A percentile compares a stretch with the other conserved stretches of the same genome.
phyloP scores from a whole-genome alignment of 2,888 invertebrate species.

The Cheilosia impressa region DNA sequence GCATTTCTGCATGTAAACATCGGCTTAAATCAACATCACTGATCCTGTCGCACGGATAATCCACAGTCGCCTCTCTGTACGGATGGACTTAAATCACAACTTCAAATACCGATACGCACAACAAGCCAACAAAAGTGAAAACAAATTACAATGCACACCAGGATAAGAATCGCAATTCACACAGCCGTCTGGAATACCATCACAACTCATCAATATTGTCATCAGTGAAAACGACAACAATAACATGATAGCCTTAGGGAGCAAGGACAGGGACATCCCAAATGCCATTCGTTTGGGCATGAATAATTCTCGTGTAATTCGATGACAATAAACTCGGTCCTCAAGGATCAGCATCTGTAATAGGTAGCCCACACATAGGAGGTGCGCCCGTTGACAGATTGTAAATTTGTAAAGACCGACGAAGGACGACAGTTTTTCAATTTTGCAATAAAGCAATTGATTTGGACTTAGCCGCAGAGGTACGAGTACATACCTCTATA shows the following conservation, averaged over 20 bases:
- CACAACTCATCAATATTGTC: slow-evolving; percentile 70
- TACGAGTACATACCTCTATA: not conserved
- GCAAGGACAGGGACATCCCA: slow-evolving; percentile 37
- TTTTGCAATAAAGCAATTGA: slow-evolving; percentile 68
- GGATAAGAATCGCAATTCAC: slow-evolving; percentile 47
- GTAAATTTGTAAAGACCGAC: slow-evolving; percentile 30
- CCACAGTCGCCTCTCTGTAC: slow-evolving; percentile 17
- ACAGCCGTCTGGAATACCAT: slow-evolving; percentile 35
- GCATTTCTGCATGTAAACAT: slow-evolving; percentile 57
- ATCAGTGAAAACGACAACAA: slow-evolving; percentile 63
- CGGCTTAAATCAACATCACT: slow-evolving; percentile 48
- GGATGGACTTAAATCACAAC: slow-evolving; percentile 7
- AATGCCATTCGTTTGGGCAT: slow-evolving; percentile 68
- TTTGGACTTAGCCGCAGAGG: slow-evolving; percentile 41
- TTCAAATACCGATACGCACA: slow-evolving; percentile 46
- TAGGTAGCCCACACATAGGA: slow-evolving; percentile 52
- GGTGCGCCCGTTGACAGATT: slow-evolving; percentile 53
- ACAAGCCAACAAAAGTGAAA: slow-evolving; percentile 31
- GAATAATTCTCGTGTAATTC: slow-evolving; percentile 73
- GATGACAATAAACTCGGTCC: slow-evolving; percentile 67
- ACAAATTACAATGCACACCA: slow-evolving; percentile 45
- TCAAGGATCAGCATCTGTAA: slow-evolving; percentile 43
- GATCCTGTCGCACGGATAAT: slow-evolving; percentile 65
- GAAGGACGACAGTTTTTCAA: slow-evolving; percentile 54
- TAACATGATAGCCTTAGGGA: slow-evolving; percentile 59